These are phyloP conservation scores for Pammene aurita DNA, from an alignment of 2,888 invertebrate genomes.

Conservation along the genomic window DNA sequence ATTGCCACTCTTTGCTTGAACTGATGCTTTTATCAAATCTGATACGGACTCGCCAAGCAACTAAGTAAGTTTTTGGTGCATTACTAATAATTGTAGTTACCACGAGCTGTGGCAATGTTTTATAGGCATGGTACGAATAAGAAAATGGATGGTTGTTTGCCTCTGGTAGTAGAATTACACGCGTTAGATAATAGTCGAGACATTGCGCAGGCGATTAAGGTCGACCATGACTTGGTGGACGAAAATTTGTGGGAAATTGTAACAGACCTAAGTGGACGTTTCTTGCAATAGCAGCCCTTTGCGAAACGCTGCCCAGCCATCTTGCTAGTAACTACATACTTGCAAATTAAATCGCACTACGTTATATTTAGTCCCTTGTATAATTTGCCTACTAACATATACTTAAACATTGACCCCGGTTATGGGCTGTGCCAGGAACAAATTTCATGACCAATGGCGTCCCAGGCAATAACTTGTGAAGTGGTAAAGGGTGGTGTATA, in stretches of 20 bases:
- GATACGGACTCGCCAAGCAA: background rate
- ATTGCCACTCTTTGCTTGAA: background rate
- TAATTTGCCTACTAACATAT: too few species aligned
- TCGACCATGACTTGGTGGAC: constrained; percentile 49
- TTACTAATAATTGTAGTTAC: constrained; percentile 16
- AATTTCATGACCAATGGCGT: too few species aligned
- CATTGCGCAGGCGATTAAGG: constrained; percentile 57
- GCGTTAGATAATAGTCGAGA: constrained; percentile 56
- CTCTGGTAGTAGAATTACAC: constrained; percentile 49
- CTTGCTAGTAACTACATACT: background rate
- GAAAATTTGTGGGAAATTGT: constrained; percentile 44
- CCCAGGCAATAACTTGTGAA: too few species aligned
- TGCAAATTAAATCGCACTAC: background rate
- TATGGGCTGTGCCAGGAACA: too few species aligned
- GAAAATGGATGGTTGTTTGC: constrained; percentile 48
- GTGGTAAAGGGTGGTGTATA: too few species aligned
- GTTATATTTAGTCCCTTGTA: too few species aligned
- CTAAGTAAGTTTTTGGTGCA: constrained; percentile 29
- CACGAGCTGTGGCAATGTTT: background rate
- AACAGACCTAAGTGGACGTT: constrained; percentile 46
- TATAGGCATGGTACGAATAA: constrained; percentile 7
- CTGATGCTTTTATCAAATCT: background rate
- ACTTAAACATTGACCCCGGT: too few species aligned
- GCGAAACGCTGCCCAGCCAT: background rate
- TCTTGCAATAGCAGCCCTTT: constrained; percentile 26